Evolutionary conservation across 2,113 vertebrate genomes (phyloP).

Genomic region (Lepus europaeus): DNA sequence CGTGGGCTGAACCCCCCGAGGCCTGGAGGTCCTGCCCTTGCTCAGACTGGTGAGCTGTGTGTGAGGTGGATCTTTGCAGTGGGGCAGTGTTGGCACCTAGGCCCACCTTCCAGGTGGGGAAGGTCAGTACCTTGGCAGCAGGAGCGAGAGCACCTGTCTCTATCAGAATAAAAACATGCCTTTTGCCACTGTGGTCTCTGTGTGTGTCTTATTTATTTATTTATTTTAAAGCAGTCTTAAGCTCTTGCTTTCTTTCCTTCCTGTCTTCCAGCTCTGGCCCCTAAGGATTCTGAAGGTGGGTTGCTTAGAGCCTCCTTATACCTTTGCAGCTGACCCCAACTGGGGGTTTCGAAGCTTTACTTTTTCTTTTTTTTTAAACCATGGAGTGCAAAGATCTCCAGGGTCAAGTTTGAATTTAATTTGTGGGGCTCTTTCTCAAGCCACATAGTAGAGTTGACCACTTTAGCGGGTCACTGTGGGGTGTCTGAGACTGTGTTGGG

Average conservation of each 20-base stretch:
- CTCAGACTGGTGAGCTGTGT: background rate
- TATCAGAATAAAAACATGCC: background rate
- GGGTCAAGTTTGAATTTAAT: conserved; percentile 42
- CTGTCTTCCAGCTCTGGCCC: background rate
- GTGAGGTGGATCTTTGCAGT: background rate
- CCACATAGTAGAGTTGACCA: background rate
- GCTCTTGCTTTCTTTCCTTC: background rate
- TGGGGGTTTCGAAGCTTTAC: background rate
- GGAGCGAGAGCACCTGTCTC: background rate
- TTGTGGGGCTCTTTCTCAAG: background rate
- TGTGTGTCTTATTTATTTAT: background rate
- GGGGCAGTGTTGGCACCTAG: background rate
- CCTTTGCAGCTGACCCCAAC: background rate
- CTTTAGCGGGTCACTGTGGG: background rate
- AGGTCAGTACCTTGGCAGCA: background rate
- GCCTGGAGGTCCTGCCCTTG: background rate
- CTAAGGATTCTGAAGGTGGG: background rate
- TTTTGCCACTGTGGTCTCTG: background rate
- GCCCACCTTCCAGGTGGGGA: background rate
- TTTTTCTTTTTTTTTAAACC: background rate
- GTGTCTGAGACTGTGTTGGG: background rate
- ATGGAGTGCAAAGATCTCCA: background rate
- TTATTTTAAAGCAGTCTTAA: background rate
- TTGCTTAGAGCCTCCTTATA: background rate
- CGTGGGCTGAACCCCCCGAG: background rate